Percentiles rank a stretch among this genome's conserved stretches.
These are phyloP conservation scores for Phalacrocorax pelagicus DNA, from an alignment of 2,113 vertebrate species.

Conservation along the genomic window DNA sequence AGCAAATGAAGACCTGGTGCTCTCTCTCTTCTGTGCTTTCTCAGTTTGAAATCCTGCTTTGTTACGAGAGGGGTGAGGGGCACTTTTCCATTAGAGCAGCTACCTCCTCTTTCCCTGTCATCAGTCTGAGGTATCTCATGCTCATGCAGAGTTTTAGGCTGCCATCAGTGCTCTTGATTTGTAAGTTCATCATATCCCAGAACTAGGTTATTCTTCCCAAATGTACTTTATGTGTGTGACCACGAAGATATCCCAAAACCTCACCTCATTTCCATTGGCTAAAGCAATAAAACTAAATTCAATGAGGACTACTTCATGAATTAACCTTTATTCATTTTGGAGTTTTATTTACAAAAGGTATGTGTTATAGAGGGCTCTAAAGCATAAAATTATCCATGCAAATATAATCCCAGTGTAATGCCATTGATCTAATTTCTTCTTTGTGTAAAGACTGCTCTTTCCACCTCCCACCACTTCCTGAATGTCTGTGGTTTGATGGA, in stretches of 20 bases:
- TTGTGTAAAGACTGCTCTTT: not conserved
- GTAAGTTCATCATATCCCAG: not conserved
- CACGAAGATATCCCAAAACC: not conserved
- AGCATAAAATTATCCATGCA: not conserved
- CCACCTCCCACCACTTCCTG: not conserved
- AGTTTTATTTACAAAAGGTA: not conserved
- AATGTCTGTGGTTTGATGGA: not conserved
- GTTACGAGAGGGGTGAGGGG: not conserved
- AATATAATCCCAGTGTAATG: not conserved
- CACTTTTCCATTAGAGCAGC: not conserved
- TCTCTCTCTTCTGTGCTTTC: not conserved
- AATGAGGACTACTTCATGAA: not conserved
- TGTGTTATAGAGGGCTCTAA: not conserved
- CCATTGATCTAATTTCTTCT: not conserved
- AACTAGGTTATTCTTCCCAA: not conserved
- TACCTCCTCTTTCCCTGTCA: not conserved
- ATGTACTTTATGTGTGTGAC: not conserved
- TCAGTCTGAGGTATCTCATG: not conserved
- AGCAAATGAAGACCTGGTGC: not conserved
- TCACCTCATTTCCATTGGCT: not conserved
- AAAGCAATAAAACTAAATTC: not conserved
- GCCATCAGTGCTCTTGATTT: not conserved
- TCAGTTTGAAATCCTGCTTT: not conserved
- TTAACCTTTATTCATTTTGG: not conserved
- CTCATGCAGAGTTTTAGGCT: not conserved